A percentile compares a stretch with the other conserved stretches of the same genome.
phyloP scores from a whole-genome alignment of 2,797 vertebrate genomes.

The Amazonetta brasiliensis region DNA sequence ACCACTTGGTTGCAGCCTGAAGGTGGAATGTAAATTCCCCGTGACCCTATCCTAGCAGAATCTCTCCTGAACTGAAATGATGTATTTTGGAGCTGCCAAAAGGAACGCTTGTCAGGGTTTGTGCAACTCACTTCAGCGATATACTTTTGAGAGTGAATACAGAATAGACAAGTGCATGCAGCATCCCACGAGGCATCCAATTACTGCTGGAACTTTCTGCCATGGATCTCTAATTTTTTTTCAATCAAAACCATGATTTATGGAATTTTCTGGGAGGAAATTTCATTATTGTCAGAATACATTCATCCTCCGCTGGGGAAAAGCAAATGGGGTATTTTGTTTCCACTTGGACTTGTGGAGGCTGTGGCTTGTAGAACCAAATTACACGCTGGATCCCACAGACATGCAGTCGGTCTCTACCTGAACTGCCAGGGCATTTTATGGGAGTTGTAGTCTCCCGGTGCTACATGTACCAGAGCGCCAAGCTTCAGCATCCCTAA shows the following conservation, averaged over 20 bases:
- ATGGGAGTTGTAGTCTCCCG: not conserved
- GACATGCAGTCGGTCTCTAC: not conserved
- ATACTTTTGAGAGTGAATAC: not conserved
- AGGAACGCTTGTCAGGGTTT: not conserved
- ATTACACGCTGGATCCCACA: not conserved
- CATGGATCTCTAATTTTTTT: not conserved
- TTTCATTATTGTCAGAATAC: not conserved
- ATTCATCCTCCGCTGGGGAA: not conserved
- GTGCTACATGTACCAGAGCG: not conserved
- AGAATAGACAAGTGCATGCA: not conserved
- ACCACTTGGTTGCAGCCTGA: not conserved
- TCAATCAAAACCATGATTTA: not conserved
- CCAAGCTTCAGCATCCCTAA: not conserved
- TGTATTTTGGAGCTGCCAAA: slow-evolving; percentile 9
- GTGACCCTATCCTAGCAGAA: not conserved
- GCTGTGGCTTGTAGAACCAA: not conserved
- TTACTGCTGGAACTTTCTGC: not conserved
- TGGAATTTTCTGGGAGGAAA: not conserved
- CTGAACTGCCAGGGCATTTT: not conserved
- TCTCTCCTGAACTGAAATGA: not conserved
- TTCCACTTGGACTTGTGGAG: not conserved
- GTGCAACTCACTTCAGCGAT: not conserved
- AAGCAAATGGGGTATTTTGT: not conserved
- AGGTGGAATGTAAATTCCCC: not conserved
- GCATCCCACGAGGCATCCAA: not conserved